These are phyloP conservation scores for Oceanodroma tethys DNA, from an alignment of 2,113 vertebrate species.

Conservation along the genomic window DNA sequence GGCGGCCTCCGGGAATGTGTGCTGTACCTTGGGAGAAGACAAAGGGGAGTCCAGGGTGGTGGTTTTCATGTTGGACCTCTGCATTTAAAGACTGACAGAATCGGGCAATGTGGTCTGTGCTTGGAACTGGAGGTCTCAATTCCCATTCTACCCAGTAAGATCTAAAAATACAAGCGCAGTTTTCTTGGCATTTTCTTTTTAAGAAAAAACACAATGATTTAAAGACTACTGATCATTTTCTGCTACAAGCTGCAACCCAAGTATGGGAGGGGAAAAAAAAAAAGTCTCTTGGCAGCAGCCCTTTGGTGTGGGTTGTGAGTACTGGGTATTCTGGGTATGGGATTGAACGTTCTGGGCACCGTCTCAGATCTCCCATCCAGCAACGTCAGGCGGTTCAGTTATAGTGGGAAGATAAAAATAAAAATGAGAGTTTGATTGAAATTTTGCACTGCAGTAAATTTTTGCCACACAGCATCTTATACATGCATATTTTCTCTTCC, in stretches of 20 bases:
- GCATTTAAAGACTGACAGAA: not conserved
- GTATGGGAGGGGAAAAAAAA: not conserved
- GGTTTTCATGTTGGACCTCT: not conserved
- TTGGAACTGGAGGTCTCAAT: constrained; percentile 24
- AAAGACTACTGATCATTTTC: constrained; percentile 24
- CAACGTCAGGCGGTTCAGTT: constrained; percentile 25
- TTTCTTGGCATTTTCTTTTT: constrained; percentile 53
- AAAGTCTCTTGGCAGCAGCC: constrained; percentile 13
- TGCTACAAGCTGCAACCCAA: not conserved
- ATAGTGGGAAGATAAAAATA: constrained; percentile 62
- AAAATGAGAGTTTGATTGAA: constrained; percentile 54
- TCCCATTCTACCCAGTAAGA: constrained; percentile 10
- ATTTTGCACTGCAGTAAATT: constrained; percentile 54
- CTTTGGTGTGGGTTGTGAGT: constrained; percentile 43
- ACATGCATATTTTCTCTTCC: constrained; percentile 32
- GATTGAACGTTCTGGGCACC: constrained; percentile 10
- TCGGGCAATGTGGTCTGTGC: not conserved
- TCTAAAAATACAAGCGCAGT: constrained; percentile 53
- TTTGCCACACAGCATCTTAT: constrained; percentile 51
- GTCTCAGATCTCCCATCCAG: constrained; percentile 40
- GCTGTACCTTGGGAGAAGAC: not conserved
- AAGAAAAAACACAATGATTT: constrained; percentile 34
- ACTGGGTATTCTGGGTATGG: constrained; percentile 35
- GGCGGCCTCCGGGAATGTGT: not conserved
- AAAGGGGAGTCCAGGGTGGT: not conserved